Base-by-base conservation (phyloP, 1,140 invertebrate species). In the Leptonema lineaticorne region DNA sequence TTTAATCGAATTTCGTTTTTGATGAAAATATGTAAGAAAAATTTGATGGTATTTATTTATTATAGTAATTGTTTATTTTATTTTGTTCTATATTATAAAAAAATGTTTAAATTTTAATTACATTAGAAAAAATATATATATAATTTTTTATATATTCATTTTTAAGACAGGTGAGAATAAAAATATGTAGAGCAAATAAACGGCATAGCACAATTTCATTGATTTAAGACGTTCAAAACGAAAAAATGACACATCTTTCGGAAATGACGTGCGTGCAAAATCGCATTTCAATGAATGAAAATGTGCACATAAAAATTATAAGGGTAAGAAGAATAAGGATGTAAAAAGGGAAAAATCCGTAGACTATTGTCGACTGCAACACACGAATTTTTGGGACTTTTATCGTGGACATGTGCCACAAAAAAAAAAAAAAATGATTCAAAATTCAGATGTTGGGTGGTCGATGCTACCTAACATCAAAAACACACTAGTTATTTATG, bases 181-280 rank as follows among this genome's bases (percentile, higher is more conserved):
- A 65, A 28, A 5, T 63, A n/a, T n/a, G n/a, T n/a, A n/a, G 6
- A 24, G 22, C 18, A 33, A 48, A 58, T 20, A 20, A 22, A 16
- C 24, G 29, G 28, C 24, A 27, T 24, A 18, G 30, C 26, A n/a
- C 59, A 60, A 63, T 67, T 66, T 37, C 65, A 57, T 53, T 70
- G 69, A 70, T 70, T 70, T 70, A 70, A 50, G 37, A 50, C 24
- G 22, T 28, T 27, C 63, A 68, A 71, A 53, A 69, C 16, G 50
- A 66, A 41, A n/a, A n/a, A 50, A 65, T 33, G 46, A 45, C 58
- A 68, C 45, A 68, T 68, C 60, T 33, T 56, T 8, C 50, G 29
- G 66, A 45, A n/a, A 24, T 68, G 69, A 68, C 69, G 67, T 68
- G 69, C 69, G 62, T 71, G 69, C 60, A 8, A 71, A 71, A 71